Evolutionary conservation across 2,797 vertebrate species (phyloP).

Genomic region (Cephalopachus bancanus): DNA sequence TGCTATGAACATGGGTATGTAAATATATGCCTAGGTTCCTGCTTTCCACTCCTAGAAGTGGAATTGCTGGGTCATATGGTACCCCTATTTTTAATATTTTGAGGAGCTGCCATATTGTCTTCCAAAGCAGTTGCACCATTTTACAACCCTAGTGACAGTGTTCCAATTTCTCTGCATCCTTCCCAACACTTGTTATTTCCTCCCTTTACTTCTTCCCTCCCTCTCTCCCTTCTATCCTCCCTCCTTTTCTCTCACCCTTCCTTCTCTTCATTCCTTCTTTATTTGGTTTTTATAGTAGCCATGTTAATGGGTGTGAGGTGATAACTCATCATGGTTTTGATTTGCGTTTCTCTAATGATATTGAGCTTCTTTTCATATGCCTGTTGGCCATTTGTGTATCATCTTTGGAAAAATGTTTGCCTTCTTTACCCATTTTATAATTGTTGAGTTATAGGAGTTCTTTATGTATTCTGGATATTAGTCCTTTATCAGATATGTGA

Average conservation of each 20-base stretch:
- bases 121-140: not conserved
- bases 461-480: not conserved
- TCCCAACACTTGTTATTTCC: not conserved
- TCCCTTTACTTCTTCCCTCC: too few relatives aligned
- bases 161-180: not conserved
- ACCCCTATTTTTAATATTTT: too few relatives aligned
- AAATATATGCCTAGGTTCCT: not conserved
- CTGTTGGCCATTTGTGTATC: not conserved
- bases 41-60: not conserved
- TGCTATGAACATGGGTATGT: not conserved
- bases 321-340: not conserved
- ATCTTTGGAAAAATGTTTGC: not conserved
- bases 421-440: not conserved
- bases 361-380: not conserved
- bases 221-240: accelerated
- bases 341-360: not conserved
- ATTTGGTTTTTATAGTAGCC: not conserved
- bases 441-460: not conserved
- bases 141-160: not conserved
- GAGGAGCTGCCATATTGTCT: not conserved
- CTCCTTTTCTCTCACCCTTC: too few relatives aligned
- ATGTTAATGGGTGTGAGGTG: not conserved
- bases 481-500: not conserved
- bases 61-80: not conserved
- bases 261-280: not conserved